A percentile compares a stretch with the other conserved stretches of the same genome.
Evolutionary conservation across 2,113 vertebrate genomes (phyloP).

Genomic region (Pseudopodoces humilis): DNA sequence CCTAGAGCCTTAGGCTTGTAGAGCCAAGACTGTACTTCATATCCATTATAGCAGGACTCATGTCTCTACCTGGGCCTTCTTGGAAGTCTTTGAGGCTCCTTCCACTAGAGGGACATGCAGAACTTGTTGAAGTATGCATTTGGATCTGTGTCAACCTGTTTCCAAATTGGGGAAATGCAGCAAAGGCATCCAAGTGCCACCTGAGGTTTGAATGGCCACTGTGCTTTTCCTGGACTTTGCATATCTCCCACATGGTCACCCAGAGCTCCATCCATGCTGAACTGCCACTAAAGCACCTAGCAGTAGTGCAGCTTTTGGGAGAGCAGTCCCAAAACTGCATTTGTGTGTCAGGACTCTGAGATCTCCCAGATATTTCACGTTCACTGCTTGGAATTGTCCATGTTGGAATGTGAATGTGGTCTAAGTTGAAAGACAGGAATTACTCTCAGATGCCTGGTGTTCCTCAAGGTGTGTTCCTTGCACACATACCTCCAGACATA

Average conservation of each 20-base stretch:
- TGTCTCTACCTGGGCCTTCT: neutral
- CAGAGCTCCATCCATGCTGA: neutral
- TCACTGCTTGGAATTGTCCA: fast-evolving
- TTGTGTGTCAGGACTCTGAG: neutral
- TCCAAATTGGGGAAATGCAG: neutral
- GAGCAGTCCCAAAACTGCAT: neutral
- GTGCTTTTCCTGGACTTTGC: neutral
- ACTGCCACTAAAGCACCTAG: neutral
- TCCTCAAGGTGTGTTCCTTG: neutral
- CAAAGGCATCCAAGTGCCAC: neutral
- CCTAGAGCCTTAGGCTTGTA: neutral
- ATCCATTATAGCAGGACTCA: fast-evolving
- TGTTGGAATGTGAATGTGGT: neutral
- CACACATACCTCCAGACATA: neutral
- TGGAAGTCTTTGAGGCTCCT: neutral
- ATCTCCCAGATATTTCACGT: neutral
- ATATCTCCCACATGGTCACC: neutral
- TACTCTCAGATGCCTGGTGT: neutral
- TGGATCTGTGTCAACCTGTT: neutral
- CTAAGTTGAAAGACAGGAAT: neutral
- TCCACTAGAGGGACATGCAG: neutral
- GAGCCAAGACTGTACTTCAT: neutral
- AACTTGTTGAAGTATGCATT: neutral
- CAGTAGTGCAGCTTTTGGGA: neutral
- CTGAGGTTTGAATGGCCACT: neutral